A percentile compares a stretch with the other conserved stretches of the same genome.
Evolutionary conservation across 2,113 vertebrate species (phyloP).

Genomic region (Sphyrna mokarran): DNA sequence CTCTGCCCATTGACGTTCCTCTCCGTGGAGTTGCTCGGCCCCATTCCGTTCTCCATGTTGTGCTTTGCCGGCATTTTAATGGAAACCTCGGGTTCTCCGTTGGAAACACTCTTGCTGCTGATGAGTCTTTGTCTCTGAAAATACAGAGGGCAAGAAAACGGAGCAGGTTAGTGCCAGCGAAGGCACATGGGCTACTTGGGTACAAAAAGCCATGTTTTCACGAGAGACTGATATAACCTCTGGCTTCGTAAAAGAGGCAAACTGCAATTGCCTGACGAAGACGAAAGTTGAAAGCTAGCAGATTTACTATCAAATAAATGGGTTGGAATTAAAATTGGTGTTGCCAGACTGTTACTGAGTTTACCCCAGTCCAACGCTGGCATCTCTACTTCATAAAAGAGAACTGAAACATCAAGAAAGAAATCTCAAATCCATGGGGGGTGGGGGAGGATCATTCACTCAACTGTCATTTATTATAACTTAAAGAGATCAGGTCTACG

Average conservation of each 20-base stretch:
- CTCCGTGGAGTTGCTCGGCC: slow-evolving; percentile 56
- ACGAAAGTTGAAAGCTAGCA: no score
- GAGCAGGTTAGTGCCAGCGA: background rate
- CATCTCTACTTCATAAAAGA: background rate
- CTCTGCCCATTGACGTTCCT: slow-evolving; percentile 50
- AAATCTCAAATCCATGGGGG: background rate
- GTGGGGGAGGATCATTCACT: no score
- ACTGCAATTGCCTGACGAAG: no score
- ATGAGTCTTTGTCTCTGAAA: slow-evolving; percentile 88
- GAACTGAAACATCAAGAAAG: background rate
- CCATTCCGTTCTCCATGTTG: slow-evolving; percentile 75
- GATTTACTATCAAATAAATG: no score
- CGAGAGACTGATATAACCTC: no score
- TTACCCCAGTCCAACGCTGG: no score
- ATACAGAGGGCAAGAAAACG: slow-evolving; percentile 37
- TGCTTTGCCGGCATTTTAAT: slow-evolving; percentile 71
- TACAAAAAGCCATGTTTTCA: background rate
- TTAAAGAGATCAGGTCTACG: background rate
- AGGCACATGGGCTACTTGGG: background rate
- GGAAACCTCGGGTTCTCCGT: slow-evolving; percentile 80
- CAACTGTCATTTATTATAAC: background rate
- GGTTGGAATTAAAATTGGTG: no score
- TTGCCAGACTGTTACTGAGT: no score
- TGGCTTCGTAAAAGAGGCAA: background rate
- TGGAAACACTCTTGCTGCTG: slow-evolving; percentile 73